Base-by-base conservation (phyloP, 2,888 invertebrate genomes). In the Hemicrepidius hirtus region DNA sequence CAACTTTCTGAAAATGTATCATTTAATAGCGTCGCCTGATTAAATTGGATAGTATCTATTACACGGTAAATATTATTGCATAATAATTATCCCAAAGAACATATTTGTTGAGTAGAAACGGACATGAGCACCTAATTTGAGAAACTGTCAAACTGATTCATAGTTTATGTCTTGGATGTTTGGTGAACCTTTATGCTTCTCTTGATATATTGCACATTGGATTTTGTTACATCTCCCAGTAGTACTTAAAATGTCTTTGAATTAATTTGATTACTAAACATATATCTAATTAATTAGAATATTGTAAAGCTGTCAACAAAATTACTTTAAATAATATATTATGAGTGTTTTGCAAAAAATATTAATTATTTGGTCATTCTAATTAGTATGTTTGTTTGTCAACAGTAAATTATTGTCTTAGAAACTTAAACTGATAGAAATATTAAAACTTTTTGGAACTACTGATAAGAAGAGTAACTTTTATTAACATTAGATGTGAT, bases 401-500 rank as follows among this genome's bases (percentile, higher is more conserved):
- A n/a, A n/a, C n/a, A n/a, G n/a, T n/a, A n/a, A n/a, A n/a, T n/a
- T n/a, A n/a, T n/a, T n/a, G n/a, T n/a, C n/a, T n/a, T n/a, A n/a
- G n/a, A n/a, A n/a, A n/a, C n/a, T n/a, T n/a, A n/a, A n/a, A n/a
- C n/a, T n/a, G n/a, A n/a, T n/a, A n/a, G n/a, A n/a, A n/a, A n/a
- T n/a, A 20, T 10, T 21, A 21, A 55, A 28, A 24, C 13, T 53
- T 16, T 55, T 55, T 16, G 16, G 55, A 35, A 55, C 35, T 20
- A 21, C 55, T 35, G 50, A 24, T 9, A 24, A 50, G 24, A 50
- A 50, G 24, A 50, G 35, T 35, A 32, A 5, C 55, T 50, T 24
- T 24, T 50, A 12, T 55, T 55, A 55, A 55, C 16, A 41, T 57
- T 57, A 21, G 21, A 37, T 12, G 12, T 60, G 60, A 60, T 41